Evolutionary conservation across 2,797 vertebrate genomes (phyloP).

Genomic region (Alcedo quadribrachys): DNA sequence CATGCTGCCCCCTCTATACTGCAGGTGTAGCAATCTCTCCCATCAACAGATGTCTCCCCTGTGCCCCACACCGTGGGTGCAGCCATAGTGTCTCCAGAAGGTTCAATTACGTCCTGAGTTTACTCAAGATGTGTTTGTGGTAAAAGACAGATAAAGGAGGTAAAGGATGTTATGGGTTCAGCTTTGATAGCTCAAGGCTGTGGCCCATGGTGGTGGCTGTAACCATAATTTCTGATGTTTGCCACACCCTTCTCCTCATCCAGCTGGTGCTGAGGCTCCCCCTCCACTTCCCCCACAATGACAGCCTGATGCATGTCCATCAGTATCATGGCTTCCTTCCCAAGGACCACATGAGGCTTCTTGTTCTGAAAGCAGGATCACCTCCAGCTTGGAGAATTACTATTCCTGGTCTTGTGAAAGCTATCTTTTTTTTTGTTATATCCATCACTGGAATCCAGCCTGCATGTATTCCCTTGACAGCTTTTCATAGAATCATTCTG

Average conservation of each 20-base stretch:
- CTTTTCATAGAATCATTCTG: neutral
- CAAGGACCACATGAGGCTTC: neutral
- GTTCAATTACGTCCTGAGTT: neutral
- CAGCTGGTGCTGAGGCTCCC: neutral
- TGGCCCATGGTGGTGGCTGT: neutral
- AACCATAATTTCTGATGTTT: neutral
- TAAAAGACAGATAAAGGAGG: neutral
- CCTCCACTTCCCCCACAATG: neutral
- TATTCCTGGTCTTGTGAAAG: neutral
- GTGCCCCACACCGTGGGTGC: neutral
- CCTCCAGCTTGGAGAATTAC: neutral
- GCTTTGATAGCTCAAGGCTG: neutral
- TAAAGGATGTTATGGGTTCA: fast-evolving
- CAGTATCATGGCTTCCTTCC: neutral
- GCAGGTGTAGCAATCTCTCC: neutral
- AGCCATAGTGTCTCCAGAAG: neutral
- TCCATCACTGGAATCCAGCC: neutral
- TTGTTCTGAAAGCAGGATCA: neutral
- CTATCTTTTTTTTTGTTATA: neutral
- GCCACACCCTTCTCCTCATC: neutral
- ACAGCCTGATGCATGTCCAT: neutral
- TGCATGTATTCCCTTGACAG: neutral
- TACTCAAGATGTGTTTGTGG: neutral
- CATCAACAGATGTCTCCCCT: neutral
- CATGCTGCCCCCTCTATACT: neutral